phyloP scores from a whole-genome alignment of 2,797 vertebrate species.

The Pangasius sanitwongsei region DNA sequence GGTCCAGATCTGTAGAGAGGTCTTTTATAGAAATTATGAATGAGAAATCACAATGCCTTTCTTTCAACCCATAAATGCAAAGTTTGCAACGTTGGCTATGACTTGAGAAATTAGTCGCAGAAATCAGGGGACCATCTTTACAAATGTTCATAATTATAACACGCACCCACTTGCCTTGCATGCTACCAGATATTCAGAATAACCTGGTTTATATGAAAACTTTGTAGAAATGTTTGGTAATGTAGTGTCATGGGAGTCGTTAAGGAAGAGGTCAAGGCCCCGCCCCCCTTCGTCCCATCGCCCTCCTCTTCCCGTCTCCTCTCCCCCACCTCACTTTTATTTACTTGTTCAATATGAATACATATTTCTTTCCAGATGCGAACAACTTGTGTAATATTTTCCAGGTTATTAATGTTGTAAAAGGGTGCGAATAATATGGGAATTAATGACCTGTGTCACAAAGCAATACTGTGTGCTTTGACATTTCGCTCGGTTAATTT shows the following conservation, averaged over 20 bases:
- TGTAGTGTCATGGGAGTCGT: neutral
- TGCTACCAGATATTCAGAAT: neutral
- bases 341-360: slow-evolving; percentile 56
- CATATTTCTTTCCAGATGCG: slow-evolving; percentile 70
- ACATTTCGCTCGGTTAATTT: slow-evolving; percentile 99
- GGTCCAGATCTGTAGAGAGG: neutral
- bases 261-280: neutral
- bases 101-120: neutral
- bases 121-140: neutral
- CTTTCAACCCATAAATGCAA: neutral
- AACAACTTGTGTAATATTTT: slow-evolving; percentile 85
- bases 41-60: neutral
- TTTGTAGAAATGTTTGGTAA: too few relatives aligned
- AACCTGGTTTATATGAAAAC: neutral
- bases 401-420: slow-evolving; percentile 95
- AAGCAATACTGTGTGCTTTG: slow-evolving; percentile 95
- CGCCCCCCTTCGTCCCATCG: neutral
- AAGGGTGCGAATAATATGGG: slow-evolving; percentile 85
- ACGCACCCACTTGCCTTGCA: neutral
- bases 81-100: neutral
- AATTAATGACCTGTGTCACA: slow-evolving; percentile 99
- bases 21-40: neutral
- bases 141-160: neutral
- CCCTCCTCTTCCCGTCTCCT: neutral
- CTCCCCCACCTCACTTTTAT: slow-evolving; percentile 44